Base-by-base conservation (phyloP, 2,888 invertebrate species). In the Asteroscopus sphinx region DNA sequence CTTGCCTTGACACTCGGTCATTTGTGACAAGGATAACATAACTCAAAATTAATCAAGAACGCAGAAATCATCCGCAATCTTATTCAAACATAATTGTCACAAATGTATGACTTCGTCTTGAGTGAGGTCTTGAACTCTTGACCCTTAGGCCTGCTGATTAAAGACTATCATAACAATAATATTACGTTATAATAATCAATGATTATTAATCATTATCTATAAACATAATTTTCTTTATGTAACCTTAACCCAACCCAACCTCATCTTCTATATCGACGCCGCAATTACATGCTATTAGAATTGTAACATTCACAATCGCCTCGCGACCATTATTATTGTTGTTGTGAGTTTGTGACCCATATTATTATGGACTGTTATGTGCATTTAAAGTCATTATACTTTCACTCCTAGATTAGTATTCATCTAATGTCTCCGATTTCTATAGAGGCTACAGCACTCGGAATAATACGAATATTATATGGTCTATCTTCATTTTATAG, bases 321-420 rank as follows among this genome's bases (percentile, higher is more conserved):
- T 30, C 4, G 7, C 26, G 2, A 3, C 36, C 15, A 49, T 63
- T 42, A 66, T 66, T 35, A 58, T 59, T 16, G 13, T 16, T 44
- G n/a, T 49, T 65, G 1, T 66, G 51, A 37, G 46, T 32, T 49
- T 65, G 1, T 66, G 51, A 37, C 49, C 35, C 39, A 44, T 51
- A 44, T n/a, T 46, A 40, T 65, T 70, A 55, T 33, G 30, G 33
- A 8, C 40, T 35, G 45, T 52, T 47, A 48, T 40, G 47, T 66
- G 32, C 59, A 66, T 66, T 66, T 30, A 21, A 17, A 33, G 33
- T 66, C 67, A 72, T 72, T 40, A 33, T 33, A 40, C 60, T 72
- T 72, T 67, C 66, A 48, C 72, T 67, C 57, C 28, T 35, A 47
- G 39, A 11, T 64, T 48, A 37, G 15, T 35, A 65, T 51, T 30